A percentile compares a stretch with the other conserved stretches of the same genome.
phyloP scores from a whole-genome alignment of 2,797 vertebrate genomes.

The Salarias fasciatus region DNA sequence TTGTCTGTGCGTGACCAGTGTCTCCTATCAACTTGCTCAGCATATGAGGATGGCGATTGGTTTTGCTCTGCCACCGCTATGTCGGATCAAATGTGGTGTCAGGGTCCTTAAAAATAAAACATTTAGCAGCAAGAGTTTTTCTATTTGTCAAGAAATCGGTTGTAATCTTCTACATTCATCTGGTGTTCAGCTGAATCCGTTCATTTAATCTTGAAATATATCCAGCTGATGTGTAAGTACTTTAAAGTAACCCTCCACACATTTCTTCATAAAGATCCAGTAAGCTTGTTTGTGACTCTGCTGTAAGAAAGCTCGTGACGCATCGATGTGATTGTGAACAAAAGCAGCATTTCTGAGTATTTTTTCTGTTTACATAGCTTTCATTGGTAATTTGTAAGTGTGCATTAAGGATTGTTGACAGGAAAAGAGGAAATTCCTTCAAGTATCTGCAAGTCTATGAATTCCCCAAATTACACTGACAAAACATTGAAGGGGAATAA shows the following conservation, averaged over 20 bases:
- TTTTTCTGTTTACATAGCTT: background rate
- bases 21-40: slow-evolving; percentile 12
- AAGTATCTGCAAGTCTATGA: too few species aligned
- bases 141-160: background rate
- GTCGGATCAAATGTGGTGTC: slow-evolving; percentile 22
- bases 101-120: slow-evolving; percentile 6
- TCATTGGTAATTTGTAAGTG: background rate
- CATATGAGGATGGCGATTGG: slow-evolving; percentile 11
- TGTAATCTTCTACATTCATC: too few species aligned
- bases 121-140: slow-evolving; percentile 5
- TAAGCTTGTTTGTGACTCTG: background rate
- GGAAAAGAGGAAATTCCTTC: background rate
- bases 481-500: too few species aligned
- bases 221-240: background rate
- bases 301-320: slow-evolving; percentile 1
- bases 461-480: too few species aligned
- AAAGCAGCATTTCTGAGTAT: background rate
- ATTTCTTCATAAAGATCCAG: background rate
- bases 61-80: background rate
- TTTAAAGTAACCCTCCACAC: background rate
- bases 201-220: background rate
- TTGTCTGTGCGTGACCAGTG: too few species aligned
- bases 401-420: background rate
- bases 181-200: background rate
- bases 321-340: background rate